Conservation (phyloP, 1,140 invertebrate species). For the Pseudomyrmex cubaensis region DNA sequence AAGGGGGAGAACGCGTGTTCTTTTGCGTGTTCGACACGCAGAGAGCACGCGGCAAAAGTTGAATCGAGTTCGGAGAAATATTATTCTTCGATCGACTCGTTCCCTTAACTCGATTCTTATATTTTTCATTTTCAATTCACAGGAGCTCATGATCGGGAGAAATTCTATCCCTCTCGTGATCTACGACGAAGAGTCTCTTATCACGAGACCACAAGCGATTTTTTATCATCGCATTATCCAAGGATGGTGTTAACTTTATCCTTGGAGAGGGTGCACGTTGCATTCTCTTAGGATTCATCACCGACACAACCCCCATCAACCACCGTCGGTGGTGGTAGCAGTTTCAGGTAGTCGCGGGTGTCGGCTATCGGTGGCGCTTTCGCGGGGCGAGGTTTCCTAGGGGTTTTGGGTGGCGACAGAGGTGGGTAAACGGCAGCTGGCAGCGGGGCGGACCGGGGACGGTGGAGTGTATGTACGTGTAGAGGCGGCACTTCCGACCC, state of each 20-base stretch:
- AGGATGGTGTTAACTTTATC: not conserved
- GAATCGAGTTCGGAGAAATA: too few relatives aligned
- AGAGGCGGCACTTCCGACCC: conserved; percentile 57
- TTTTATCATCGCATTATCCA: not conserved
- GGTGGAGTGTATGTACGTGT: conserved; percentile 54
- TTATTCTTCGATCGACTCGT: too few relatives aligned
- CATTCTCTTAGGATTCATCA: not conserved
- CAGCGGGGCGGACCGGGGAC: conserved; percentile 51
- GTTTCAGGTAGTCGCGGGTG: conserved; percentile 56
- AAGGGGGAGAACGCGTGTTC: too few relatives aligned
- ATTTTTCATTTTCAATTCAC: not conserved
- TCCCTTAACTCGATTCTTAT: not conserved
- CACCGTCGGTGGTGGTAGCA: conserved; percentile 40
- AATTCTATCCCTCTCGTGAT: too few relatives aligned
- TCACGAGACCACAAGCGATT: not conserved
- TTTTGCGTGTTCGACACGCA: too few relatives aligned
- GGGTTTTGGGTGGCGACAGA: conserved; percentile 60
- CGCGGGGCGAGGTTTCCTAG: conserved; percentile 72
- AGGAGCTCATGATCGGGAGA: too few relatives aligned
- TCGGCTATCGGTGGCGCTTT: conserved; percentile 58
- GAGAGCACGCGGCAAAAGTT: too few relatives aligned
- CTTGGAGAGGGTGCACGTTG: not conserved
- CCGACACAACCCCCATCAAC: not conserved
- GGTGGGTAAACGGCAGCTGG: conserved; percentile 50
- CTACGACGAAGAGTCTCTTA: too few relatives aligned